Base-by-base conservation (phyloP, 1,140 invertebrate genomes). In the Platorchestia sp. region DNA sequence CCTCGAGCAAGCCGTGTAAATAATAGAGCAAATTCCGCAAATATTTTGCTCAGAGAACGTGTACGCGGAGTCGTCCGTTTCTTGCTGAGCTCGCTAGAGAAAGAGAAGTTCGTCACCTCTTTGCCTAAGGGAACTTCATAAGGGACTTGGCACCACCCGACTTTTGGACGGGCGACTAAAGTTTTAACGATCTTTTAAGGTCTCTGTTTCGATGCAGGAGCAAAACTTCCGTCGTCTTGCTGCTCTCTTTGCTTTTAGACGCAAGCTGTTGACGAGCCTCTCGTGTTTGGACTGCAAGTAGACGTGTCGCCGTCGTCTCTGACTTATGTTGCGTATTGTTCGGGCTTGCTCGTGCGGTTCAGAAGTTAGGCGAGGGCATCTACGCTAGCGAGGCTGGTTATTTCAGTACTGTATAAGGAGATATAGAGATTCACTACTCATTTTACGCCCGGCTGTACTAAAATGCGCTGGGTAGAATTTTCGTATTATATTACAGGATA, bases 121-220 rank as follows among this genome's bases (percentile, higher is more conserved):
- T 89, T 89, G 87, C 87, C 87, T 89, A 44, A 89, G 87, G 87
- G 87, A 89, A 89, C 87, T 89, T 89, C 87, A 89, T 89, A 89
- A 89, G 87, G 87, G 87, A 89, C 87, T 89, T 89, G n/a, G 87
- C 87, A 89, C 87, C n/a, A 41, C 87, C 87, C 87, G 87, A 89
- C 87, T 89, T 89, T 89, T 89, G 27, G 87, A 44, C 87, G 91
- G 47, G 91, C 43, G 45, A 44, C 43, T 93, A 93, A 93, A 93
- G 91, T 93, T 93, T 93, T 93, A 93, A 93, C 91, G 91, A 93
- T 93, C 91, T 93, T 93, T 93, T 93, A 45, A 93, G 91, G 45
- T 93, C 91, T 93, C 91, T 93, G 91, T 93, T 45, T 93, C 91
- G 91, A 93, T 93, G 91, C 91, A 45, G 43, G 45, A 47, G 91